Conservation (phyloP, 1,140 invertebrate genomes). For the Solen grandis region DNA sequence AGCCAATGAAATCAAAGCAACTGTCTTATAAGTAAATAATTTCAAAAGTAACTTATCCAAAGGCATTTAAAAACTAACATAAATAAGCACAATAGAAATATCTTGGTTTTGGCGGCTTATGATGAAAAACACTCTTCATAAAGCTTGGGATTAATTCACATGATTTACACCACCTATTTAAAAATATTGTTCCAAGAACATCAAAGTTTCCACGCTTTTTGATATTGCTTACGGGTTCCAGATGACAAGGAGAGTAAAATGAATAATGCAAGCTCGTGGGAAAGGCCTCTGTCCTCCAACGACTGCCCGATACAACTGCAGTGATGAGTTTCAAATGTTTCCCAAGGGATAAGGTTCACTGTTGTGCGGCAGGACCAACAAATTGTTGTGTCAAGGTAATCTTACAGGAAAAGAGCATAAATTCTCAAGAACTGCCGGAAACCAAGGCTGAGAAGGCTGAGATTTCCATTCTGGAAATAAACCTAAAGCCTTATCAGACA, state of each 20-base stretch:
- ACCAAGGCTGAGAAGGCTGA: constrained; percentile 54
- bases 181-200: constrained; percentile 28
- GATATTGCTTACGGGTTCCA: constrained; percentile 45
- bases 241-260: constrained; percentile 38
- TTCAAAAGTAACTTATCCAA: constrained; percentile 7
- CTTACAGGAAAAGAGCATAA: constrained; percentile 46
- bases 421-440: constrained; percentile 25
- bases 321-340: constrained; percentile 23
- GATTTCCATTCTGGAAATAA: too few species aligned
- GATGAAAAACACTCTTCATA: neutral
- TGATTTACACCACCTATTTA: neutral
- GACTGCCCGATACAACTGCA: constrained; percentile 49
- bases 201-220: too few species aligned
- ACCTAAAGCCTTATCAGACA: constrained; percentile 26
- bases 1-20: neutral
- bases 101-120: constrained; percentile 1
- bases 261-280: constrained; percentile 22
- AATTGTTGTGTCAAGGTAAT: constrained; percentile 32
- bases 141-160: too few species aligned
- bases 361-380: constrained; percentile 26
- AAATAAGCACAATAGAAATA: constrained; percentile 16
- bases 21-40: constrained; percentile 28
- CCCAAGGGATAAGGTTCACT: constrained; percentile 24
- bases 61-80: neutral
- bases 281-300: constrained; percentile 34